Percentiles rank a stretch among this genome's conserved stretches.
Conservation (phyloP, 2,888 invertebrate species). For the Homarus gammarus region DNA sequence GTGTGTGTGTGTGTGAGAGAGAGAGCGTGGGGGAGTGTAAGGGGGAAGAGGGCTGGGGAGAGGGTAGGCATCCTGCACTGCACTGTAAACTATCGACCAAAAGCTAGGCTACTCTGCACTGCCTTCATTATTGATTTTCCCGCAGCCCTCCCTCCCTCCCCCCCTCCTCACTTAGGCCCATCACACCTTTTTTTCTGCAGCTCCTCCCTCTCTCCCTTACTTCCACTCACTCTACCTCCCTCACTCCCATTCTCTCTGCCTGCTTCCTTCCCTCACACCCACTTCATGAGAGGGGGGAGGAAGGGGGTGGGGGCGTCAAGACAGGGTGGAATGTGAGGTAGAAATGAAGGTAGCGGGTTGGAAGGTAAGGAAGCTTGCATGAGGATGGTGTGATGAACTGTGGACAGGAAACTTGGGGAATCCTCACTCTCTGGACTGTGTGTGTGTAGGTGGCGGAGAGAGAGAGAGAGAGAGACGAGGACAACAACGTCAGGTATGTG, state of each 20-base stretch:
- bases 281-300: neutral
- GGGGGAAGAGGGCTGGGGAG: constrained; percentile 7
- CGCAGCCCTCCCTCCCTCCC: neutral
- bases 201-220: constrained; percentile 1
- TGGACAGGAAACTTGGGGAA: no score
- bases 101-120: constrained; percentile 54
- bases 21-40: neutral
- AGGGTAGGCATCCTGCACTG: constrained; percentile 44
- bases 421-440: no score
- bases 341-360: no score
- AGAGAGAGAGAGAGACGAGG: no score
- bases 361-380: no score
- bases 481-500: no score
- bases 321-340: neutral
- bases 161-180: neutral
- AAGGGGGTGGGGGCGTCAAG: neutral
- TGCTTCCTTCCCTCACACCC: neutral
- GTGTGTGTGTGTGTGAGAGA: constrained; percentile 16
- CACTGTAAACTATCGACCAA: constrained; percentile 60
- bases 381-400: no score
- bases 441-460: no score
- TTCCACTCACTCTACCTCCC: neutral
- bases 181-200: neutral
- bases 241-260: neutral
- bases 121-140: constrained; percentile 57